phyloP scores from a whole-genome alignment of 2,797 vertebrate species.

The Manis crassicaudata region DNA sequence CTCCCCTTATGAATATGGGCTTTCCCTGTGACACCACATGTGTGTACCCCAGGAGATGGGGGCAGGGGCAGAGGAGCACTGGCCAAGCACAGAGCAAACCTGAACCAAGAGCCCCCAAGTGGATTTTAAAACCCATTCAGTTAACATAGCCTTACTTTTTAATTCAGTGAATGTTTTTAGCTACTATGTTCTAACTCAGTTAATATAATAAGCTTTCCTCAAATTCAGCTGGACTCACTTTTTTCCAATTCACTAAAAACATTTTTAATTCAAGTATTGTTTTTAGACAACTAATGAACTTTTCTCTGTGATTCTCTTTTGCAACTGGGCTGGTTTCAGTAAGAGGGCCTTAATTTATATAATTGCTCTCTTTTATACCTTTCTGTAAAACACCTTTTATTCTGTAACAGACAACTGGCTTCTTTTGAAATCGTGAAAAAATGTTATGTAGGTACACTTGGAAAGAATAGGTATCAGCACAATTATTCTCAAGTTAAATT shows the following conservation, averaged over 20 bases:
- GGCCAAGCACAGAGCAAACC: slow-evolving; percentile 10
- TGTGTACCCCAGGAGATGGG: neutral
- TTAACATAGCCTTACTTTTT: slow-evolving; percentile 43
- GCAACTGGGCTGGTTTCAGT: neutral
- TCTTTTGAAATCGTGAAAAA: slow-evolving; percentile 34
- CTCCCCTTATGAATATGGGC: neutral
- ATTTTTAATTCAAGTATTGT: slow-evolving; percentile 32
- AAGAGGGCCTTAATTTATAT: neutral
- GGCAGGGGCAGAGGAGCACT: neutral
- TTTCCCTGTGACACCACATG: neutral
- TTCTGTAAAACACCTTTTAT: slow-evolving; percentile 47
- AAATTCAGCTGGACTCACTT: slow-evolving; percentile 53
- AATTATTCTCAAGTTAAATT: slow-evolving; percentile 44
- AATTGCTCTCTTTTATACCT: neutral
- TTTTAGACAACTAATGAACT: slow-evolving; percentile 53
- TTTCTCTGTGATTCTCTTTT: slow-evolving; percentile 33
- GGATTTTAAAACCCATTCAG: slow-evolving; percentile 24
- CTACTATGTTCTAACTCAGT: slow-evolving; percentile 48
- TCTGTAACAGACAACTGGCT: slow-evolving; percentile 40
- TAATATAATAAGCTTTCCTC: slow-evolving; percentile 47
- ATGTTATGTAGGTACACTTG: neutral
- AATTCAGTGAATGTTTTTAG: slow-evolving; percentile 42
- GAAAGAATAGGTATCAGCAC: neutral
- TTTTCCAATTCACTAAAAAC: slow-evolving; percentile 54
- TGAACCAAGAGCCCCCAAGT: neutral